Evolutionary conservation across 2,113 vertebrate species (phyloP).

Genomic region (Sceloporus undulatus): DNA sequence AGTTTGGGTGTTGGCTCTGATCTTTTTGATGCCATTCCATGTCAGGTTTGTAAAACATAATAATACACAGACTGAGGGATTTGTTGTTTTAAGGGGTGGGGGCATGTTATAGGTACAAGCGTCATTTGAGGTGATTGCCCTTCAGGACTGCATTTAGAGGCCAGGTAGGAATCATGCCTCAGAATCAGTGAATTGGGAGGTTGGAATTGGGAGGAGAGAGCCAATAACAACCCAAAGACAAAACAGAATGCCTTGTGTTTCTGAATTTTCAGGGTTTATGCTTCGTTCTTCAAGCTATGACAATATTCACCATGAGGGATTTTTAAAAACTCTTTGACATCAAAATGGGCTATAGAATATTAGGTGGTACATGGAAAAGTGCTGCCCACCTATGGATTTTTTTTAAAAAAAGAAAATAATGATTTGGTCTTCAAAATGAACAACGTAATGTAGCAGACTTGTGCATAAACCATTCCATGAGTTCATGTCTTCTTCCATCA

Average conservation of each 20-base stretch:
- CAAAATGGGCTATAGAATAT: not conserved
- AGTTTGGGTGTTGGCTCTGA: slow-evolving; percentile 40
- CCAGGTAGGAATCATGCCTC: slow-evolving; percentile 60
- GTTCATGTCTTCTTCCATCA: slow-evolving; percentile 66
- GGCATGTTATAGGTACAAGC: slow-evolving; percentile 57
- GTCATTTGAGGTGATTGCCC: slow-evolving; percentile 62
- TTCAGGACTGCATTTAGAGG: slow-evolving; percentile 54
- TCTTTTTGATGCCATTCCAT: slow-evolving; percentile 47
- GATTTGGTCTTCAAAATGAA: slow-evolving; percentile 33
- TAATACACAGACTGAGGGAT: slow-evolving; percentile 15
- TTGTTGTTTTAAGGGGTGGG: slow-evolving; percentile 65
- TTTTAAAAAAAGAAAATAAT: not conserved
- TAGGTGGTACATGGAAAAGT: slow-evolving; percentile 48
- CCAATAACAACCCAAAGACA: slow-evolving; percentile 39
- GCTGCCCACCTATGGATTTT: slow-evolving; percentile 15
- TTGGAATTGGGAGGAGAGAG: not conserved
- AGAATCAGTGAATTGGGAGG: slow-evolving; percentile 25
- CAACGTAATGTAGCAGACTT: slow-evolving; percentile 52
- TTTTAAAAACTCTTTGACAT: slow-evolving; percentile 18
- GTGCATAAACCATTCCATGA: slow-evolving; percentile 69
- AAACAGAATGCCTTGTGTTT: slow-evolving; percentile 57
- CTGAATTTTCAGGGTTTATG: slow-evolving; percentile 45
- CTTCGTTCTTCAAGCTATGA: not conserved
- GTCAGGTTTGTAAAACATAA: slow-evolving; percentile 41
- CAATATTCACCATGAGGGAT: slow-evolving; percentile 6